phyloP scores from a whole-genome alignment of 2,888 invertebrate genomes.

The Dicycla oo region DNA sequence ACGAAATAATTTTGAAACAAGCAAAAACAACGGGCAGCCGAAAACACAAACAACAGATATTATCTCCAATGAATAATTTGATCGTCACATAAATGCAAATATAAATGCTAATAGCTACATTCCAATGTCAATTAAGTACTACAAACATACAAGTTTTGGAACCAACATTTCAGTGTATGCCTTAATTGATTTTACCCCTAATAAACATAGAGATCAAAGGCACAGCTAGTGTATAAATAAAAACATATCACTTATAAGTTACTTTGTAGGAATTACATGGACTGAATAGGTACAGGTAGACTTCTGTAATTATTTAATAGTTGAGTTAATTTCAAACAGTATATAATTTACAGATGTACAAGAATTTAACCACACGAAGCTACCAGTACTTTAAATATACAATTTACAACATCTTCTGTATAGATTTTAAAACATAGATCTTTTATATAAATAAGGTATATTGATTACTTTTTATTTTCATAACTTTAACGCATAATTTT shows the following conservation, averaged over 20 bases:
- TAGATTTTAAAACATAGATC: constrained; percentile 41
- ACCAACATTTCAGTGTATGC: constrained; percentile 36
- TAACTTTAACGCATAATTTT: constrained; percentile 49
- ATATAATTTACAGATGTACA: constrained; percentile 46
- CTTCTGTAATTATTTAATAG: constrained; percentile 41
- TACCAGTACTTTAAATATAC: constrained; percentile 54
- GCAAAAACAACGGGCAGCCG: constrained; percentile 29
- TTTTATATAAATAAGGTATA: constrained; percentile 47
- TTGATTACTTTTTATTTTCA: constrained; percentile 38
- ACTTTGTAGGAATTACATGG: constrained; percentile 47
- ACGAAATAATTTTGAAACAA: constrained; percentile 24
- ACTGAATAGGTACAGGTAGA: constrained; percentile 44
- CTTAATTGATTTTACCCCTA: constrained; percentile 50
- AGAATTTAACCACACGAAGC: constrained; percentile 49
- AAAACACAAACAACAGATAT: constrained; percentile 43
- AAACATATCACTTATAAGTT: constrained; percentile 48
- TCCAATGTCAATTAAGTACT: constrained; percentile 56
- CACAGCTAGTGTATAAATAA: constrained; percentile 65
- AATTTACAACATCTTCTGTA: constrained; percentile 52
- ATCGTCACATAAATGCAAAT: constrained; percentile 53
- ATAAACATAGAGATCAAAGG: constrained; percentile 61
- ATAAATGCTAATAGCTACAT: constrained; percentile 36
- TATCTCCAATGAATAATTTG: constrained; percentile 41
- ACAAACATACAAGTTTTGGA: constrained; percentile 38
- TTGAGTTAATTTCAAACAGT: constrained; percentile 47